Conservation (phyloP, 2,113 vertebrate genomes). For the Lycocorax pyrrhopterus region DNA sequence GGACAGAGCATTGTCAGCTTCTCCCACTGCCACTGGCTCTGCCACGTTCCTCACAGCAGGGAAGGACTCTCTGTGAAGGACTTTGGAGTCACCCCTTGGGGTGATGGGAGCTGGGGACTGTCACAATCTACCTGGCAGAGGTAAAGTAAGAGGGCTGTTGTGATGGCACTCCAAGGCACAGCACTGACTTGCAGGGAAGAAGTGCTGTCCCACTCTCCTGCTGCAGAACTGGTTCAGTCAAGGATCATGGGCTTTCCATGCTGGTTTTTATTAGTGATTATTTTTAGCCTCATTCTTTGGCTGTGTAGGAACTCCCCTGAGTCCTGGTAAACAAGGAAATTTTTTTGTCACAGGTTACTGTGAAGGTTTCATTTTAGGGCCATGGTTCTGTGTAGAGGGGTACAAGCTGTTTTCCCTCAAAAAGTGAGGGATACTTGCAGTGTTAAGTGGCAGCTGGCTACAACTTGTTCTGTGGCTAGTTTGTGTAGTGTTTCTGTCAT, state of each 20-base stretch:
- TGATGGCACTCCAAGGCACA: neutral
- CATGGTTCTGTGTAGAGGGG: fast-evolving
- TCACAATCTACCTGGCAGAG: fast-evolving
- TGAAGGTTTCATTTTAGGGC: neutral
- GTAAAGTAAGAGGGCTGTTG: neutral
- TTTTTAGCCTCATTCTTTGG: neutral
- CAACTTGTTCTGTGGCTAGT: neutral
- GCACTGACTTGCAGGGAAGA: fast-evolving
- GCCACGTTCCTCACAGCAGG: fast-evolving
- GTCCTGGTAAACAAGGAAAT: neutral
- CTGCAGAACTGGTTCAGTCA: neutral
- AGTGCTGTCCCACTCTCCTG: fast-evolving
- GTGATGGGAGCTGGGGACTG: fast-evolving
- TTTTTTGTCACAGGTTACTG: neutral
- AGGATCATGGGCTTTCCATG: fast-evolving
- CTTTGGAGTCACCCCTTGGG: fast-evolving
- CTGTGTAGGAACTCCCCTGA: neutral
- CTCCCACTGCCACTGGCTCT: fast-evolving
- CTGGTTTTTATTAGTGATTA: neutral
- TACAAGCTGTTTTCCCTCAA: neutral
- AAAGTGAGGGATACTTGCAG: neutral
- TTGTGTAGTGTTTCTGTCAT: neutral
- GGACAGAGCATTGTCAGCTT: fast-evolving
- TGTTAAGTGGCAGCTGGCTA: neutral
- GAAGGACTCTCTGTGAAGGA: neutral